Evolutionary conservation across 2,888 invertebrate genomes (phyloP).

Genomic region (Drosophila leonis): DNA sequence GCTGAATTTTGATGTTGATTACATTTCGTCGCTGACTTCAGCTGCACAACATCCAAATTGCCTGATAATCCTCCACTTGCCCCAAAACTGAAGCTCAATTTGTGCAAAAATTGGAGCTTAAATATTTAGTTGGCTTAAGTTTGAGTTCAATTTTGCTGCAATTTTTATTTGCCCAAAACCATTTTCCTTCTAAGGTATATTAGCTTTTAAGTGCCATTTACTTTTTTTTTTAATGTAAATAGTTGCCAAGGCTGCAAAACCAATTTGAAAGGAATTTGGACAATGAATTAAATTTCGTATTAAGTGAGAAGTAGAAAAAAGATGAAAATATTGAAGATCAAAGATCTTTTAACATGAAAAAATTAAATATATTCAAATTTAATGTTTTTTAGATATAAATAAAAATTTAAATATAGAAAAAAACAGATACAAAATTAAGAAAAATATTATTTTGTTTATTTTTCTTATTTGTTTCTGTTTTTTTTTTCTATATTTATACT

Average conservation of each 20-base stretch:
- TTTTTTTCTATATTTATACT: no score
- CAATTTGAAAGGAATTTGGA: background rate
- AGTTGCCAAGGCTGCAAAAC: background rate
- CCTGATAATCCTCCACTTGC: slow-evolving; percentile 49
- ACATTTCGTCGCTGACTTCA: slow-evolving; percentile 36
- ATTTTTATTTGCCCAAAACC: background rate
- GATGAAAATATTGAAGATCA: no score
- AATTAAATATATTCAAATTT: no score
- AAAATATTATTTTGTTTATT: background rate
- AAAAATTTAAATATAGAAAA: no score
- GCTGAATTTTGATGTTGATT: slow-evolving; percentile 63
- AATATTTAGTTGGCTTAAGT: slow-evolving; percentile 4
- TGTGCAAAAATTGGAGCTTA: background rate
- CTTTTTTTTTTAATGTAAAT: background rate
- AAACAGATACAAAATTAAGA: background rate
- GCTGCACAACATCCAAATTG: slow-evolving; percentile 53
- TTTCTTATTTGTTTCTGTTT: no score
- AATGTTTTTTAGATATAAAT: no score
- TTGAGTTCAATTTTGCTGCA: slow-evolving; percentile 8
- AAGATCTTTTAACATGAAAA: no score
- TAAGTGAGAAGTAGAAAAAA: no score
- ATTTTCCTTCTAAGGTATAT: background rate
- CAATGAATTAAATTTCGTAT: no score
- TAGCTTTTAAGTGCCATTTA: slow-evolving; percentile 1
- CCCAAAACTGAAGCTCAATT: background rate